Base-by-base conservation (phyloP, 2,888 invertebrate genomes). In the Andrena chrysosceles region DNA sequence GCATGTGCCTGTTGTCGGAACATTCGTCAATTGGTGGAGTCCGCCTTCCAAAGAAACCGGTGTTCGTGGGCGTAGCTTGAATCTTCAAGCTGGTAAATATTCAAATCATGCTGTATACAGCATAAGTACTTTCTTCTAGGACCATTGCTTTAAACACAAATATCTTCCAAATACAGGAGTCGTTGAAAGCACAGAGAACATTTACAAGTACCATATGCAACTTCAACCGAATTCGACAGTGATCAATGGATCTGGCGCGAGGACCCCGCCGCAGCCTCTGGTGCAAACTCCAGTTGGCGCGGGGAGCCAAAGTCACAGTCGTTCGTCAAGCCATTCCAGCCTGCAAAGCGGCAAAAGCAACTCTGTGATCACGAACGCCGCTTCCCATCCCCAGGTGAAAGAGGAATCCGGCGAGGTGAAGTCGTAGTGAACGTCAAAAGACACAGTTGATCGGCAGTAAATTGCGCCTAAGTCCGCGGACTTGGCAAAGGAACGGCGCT, bases 21-120 rank as follows among this genome's bases (percentile, higher is more conserved):
- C 98, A 29, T 96, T 99, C 76, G 97, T 99, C 69, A 98, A 98
- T 94, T 99, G 99, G 99, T 99, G 98, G 97, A 97, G 98, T 67
- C 99, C 99, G 8, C 96, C 97, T 4, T 95, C 96, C 31, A 97
- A 97, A 91, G 97, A 97, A 88, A 95, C 96, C 7, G 97, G 96
- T 88, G 97, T 96, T 87, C 97, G 96, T 93, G 99, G 98, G 66
- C 95, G 98, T 91, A 98, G 96, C 94, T 95, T 98, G 84, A 97
- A 98, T 94, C 95, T 98, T 92, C 95, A 94, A 89, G 94, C 94
- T 63, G 93, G 94, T 93, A 84, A 81, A 71, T 81, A 20, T 35
- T 29, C 13, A 13, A 10, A 6, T 62, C 13, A 16, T 16, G 42
- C 42, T 42, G 42, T 42, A 5, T 16, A 42, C 42, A 1, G 42